Base-by-base conservation (phyloP, 2,888 invertebrate species). In the Apamea crenata region DNA sequence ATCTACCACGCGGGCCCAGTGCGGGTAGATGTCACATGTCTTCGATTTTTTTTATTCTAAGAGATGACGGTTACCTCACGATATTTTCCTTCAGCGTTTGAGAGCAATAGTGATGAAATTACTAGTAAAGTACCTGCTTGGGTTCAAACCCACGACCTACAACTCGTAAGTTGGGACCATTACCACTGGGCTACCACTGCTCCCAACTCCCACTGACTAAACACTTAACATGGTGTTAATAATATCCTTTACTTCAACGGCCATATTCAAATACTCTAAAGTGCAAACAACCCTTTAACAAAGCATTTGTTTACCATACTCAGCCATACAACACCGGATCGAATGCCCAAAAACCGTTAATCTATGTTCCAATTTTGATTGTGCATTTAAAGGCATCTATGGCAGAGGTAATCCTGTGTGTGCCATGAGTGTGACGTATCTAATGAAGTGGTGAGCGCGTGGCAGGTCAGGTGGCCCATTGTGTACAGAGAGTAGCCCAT, bases 381-480 rank as follows among this genome's bases (percentile, higher is more conserved):
- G 40, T 40, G 7, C 32, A 5, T 50, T 10, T 59, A 82, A 77
- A 66, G 32, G 40, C 18, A 44, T 69, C 50, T 3, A 40, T 16
- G 25, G 40, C 25, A 16, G 10, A 68, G 8, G 44, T 72, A 44
- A 75, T 75, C 40, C 16, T 16, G 65, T 63, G 50, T 66, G 44
- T 56, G 56, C 56, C 12, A 4, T 56, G 8, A 12, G 10, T n/a
- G 67, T 61, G 44, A 56, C 67, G 53, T 47, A 29, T 67, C 14
- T 77, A 69, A 73, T 77, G 63, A 74, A 72, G 75, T 81, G 69
- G 66, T 44, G 40, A 78, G 61, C 59, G 25, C 14, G 29, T 74
- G 65, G 40, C 72, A 78, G 25, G 61, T 56, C 29, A 56, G 50
- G 36, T 66, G 72, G 44, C n/a, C 47, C 56, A 73, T 61, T 70